phyloP scores from a whole-genome alignment of 2,888 invertebrate genomes.

The Xylocampa areola region DNA sequence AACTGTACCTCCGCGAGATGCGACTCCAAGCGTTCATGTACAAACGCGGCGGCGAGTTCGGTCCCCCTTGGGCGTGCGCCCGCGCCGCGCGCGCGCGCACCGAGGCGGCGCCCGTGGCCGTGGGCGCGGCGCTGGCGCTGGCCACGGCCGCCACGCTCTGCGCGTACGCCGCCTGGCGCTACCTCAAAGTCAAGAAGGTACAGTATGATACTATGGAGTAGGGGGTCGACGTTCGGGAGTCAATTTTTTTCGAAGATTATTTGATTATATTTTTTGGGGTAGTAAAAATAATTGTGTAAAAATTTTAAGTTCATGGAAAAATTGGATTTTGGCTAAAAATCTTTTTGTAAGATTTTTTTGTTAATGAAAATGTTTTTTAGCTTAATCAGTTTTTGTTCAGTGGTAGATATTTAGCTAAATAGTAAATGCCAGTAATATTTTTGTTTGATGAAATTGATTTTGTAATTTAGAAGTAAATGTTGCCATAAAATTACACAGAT shows the following conservation, averaged over 20 bases:
- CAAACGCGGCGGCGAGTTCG: slow-evolving; percentile 93
- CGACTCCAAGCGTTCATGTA: slow-evolving; percentile 97
- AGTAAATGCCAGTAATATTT: background rate
- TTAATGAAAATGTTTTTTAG: slow-evolving; percentile 3
- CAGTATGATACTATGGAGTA: slow-evolving; percentile 60
- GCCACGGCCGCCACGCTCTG: slow-evolving; percentile 94
- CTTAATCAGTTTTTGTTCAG: background rate
- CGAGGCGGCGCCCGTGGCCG: slow-evolving; percentile 94
- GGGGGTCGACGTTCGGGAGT: background rate
- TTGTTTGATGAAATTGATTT: slow-evolving; percentile 3
- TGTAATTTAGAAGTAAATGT: slow-evolving; percentile 26
- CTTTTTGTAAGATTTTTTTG: too few relatives aligned
- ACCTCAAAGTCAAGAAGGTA: slow-evolving; percentile 58
- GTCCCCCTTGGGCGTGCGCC: slow-evolving; percentile 92
- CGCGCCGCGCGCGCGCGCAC: slow-evolving; percentile 89
- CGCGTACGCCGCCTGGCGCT: slow-evolving; percentile 94
- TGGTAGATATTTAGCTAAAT: background rate
- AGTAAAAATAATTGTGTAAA: too few relatives aligned
- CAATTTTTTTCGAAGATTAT: background rate
- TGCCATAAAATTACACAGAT: slow-evolving; percentile 35
- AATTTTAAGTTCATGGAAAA: too few relatives aligned
- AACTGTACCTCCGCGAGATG: slow-evolving; percentile 91
- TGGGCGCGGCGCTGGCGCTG: slow-evolving; percentile 94
- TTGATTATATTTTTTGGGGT: slow-evolving; percentile 8
- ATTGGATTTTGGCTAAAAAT: too few relatives aligned